Evolutionary conservation across 2,113 vertebrate species (phyloP).

Genomic region (Ginglymostoma cirratum): DNA sequence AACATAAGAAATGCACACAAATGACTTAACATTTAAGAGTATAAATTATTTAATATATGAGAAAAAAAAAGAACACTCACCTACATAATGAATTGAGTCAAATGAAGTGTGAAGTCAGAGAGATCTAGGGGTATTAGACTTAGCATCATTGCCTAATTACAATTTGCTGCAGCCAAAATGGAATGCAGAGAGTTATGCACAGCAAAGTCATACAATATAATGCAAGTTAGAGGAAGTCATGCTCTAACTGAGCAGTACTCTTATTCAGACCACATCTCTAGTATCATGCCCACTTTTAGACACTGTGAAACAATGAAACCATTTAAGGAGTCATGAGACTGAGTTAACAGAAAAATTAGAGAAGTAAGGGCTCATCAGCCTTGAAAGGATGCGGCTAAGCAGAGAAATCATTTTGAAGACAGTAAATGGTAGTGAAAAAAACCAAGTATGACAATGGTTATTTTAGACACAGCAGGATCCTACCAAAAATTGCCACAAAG

Average conservation of each 20-base stretch:
- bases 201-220: background rate
- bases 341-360: background rate
- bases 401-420: background rate
- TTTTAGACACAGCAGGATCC: too few species aligned
- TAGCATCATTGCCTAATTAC: background rate
- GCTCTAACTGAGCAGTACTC: background rate
- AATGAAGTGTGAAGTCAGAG: background rate
- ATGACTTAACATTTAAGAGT: background rate
- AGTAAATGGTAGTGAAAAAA: background rate
- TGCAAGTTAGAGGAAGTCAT: background rate
- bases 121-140: background rate
- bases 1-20: background rate
- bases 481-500: too few species aligned
- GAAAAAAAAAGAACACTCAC: background rate
- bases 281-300: background rate
- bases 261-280: background rate
- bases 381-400: background rate
- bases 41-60: background rate
- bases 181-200: background rate
- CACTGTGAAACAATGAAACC: background rate
- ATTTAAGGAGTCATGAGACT: conserved; percentile 5
- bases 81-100: background rate
- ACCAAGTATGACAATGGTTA: background rate
- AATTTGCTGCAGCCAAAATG: background rate
- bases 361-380: background rate